Base-by-base conservation (phyloP, 1,140 invertebrate genomes). In the Monomorium pharaonis region DNA sequence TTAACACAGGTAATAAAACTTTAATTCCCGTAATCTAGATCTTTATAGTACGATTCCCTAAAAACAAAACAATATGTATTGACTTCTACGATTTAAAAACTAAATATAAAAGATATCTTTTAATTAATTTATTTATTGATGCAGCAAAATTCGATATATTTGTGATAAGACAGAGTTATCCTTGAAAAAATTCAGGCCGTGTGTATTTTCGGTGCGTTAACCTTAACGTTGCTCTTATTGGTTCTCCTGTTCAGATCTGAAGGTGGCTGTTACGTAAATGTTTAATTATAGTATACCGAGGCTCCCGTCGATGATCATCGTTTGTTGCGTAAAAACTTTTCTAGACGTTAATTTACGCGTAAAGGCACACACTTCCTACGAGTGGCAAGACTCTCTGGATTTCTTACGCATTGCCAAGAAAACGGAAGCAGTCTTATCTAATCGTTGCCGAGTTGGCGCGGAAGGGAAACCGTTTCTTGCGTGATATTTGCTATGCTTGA, bases 361-460 rank as follows among this genome's bases (percentile, higher is more conserved):
- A 58, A 83, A 83, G 37, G 37, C 16, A 30, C 12, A 76, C 37
- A 83, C 65, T 83, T 58, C 37, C 7, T 58, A 18, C 3, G 65
- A 47, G 37, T 14, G 9, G 18, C 27, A 44, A 44, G 12, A 56
- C 10, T 72, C 37, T 58, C 18, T 33, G 2, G 37, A 44, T 72
- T 83, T 72, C 18, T 27, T 83, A 69, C 21, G 67, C 65, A 47
- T 24, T n/a, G 27, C 42, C 37, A 83, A 83, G 78, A 83, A 83
- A 83, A 83, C 78, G 78, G 78, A 83, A 83, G 67, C 18, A 42
- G 67, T 47, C 37, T 72, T 83, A 83, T 83, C 78, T 83, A 83
- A 83, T 83, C 67, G 51, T 44, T 44, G 37, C 51, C 78, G 76
- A 67, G 76, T 69, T 27, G 51, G 37, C 18, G 24, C 78, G 78